phyloP scores from a whole-genome alignment of 2,113 vertebrate genomes.

The Platichthys flesus region DNA sequence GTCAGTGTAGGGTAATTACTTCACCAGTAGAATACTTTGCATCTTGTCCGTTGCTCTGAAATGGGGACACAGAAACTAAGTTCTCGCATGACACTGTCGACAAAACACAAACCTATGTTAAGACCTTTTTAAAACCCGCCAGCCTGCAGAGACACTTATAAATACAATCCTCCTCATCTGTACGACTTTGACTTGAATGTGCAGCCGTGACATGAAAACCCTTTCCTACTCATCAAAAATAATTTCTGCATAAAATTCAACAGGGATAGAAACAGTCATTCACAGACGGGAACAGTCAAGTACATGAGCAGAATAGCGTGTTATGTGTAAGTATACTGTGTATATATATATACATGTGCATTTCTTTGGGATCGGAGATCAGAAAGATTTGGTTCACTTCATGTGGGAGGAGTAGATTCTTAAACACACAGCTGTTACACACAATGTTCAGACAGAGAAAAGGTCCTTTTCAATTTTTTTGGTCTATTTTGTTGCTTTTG shows the following conservation, averaged over 20 bases:
- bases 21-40: constrained; percentile 7
- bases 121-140: constrained; percentile 23
- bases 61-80: neutral
- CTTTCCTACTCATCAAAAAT: neutral
- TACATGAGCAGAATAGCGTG: constrained; percentile 47
- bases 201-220: constrained; percentile 3
- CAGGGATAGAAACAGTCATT: constrained; percentile 15
- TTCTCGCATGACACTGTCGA: constrained; percentile 8
- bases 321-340: constrained; percentile 28
- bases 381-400: constrained; percentile 28
- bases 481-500: constrained; percentile 34
- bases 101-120: constrained; percentile 8
- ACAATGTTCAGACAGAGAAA: constrained; percentile 23
- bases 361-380: constrained; percentile 48
- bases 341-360: constrained; percentile 71
- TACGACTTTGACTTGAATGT: constrained; percentile 16
- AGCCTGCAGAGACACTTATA: constrained; percentile 24
- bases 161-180: constrained; percentile 11
- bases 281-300: constrained; percentile 51
- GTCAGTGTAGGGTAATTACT: constrained; percentile 11
- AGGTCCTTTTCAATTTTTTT: constrained; percentile 4
- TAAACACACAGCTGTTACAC: constrained; percentile 17
- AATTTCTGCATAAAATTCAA: constrained; percentile 10
- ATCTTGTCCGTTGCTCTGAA: constrained; percentile 32
- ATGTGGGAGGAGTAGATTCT: constrained; percentile 16